Evolutionary conservation across 2,888 invertebrate genomes (phyloP).

Genomic region (Euplagia quadripunctaria): DNA sequence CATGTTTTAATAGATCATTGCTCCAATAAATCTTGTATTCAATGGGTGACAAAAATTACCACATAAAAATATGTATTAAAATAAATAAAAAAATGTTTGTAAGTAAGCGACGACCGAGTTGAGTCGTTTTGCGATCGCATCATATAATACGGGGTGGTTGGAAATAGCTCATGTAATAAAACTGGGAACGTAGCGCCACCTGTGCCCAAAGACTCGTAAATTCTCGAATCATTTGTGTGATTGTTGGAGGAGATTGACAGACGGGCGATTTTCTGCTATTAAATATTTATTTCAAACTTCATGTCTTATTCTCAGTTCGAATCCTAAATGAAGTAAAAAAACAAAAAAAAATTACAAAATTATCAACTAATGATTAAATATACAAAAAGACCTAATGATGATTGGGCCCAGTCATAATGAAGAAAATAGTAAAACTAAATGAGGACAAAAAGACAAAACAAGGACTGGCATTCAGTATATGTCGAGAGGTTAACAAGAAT

Average conservation of each 20-base stretch:
- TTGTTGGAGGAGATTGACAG: conserved; percentile 44
- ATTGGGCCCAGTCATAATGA: too few relatives aligned
- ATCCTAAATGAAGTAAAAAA: background rate
- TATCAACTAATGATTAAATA: too few relatives aligned
- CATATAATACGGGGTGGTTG: conserved; percentile 49
- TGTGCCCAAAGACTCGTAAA: conserved; percentile 55
- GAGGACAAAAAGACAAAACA: too few relatives aligned
- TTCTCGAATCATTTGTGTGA: conserved; percentile 64
- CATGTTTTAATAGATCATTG: too few relatives aligned
- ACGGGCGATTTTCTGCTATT: conserved; percentile 33
- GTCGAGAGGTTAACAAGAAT: too few relatives aligned
- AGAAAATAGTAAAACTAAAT: too few relatives aligned
- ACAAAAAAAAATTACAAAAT: too few relatives aligned
- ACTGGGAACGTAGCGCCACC: conserved; percentile 53
- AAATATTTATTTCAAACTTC: background rate
- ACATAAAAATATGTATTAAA: background rate
- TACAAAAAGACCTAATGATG: too few relatives aligned
- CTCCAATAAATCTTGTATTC: background rate
- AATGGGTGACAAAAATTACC: background rate
- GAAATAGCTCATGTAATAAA: conserved; percentile 48
- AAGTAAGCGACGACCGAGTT: conserved; percentile 11
- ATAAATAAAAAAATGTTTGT: background rate
- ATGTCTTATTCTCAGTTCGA: background rate
- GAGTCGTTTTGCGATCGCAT: conserved; percentile 32
- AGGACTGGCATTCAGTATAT: too few relatives aligned